Evolutionary conservation across 2,888 invertebrate species (phyloP).

Genomic region (Gastracanthus pulcherrimus): DNA sequence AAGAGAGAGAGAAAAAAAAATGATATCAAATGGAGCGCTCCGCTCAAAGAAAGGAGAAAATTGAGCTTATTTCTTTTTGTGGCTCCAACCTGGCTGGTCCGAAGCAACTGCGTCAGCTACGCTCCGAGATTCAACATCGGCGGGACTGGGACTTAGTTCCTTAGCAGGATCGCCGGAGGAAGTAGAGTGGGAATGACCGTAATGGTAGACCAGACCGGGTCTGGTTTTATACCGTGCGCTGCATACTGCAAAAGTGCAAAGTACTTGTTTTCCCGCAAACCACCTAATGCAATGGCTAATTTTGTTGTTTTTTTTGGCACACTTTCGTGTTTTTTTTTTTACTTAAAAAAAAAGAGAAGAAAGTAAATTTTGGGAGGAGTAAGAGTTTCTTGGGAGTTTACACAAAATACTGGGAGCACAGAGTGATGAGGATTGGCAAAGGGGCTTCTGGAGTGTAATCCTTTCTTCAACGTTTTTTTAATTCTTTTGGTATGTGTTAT

Average conservation of each 20-base stretch:
- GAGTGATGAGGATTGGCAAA: slow-evolving; percentile 17
- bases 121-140: slow-evolving; percentile 77
- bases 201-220: slow-evolving; percentile 97
- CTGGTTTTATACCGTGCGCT: slow-evolving; percentile 97
- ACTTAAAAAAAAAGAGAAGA: slow-evolving; percentile 14
- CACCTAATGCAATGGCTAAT: slow-evolving; percentile 74
- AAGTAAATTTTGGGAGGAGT: slow-evolving; percentile 16
- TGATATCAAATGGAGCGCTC: slow-evolving; percentile 59
- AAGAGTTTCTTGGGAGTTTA: neutral
- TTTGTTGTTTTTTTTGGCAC: slow-evolving; percentile 51
- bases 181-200: slow-evolving; percentile 90
- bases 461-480: too few relatives aligned
- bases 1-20: slow-evolving; percentile 44
- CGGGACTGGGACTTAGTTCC: slow-evolving; percentile 78
- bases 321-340: slow-evolving; percentile 31
- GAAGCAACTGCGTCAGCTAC: slow-evolving; percentile 77
- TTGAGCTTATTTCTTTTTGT: slow-evolving; percentile 79
- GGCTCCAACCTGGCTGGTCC: slow-evolving; percentile 79
- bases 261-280: slow-evolving; percentile 76
- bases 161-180: slow-evolving; percentile 78
- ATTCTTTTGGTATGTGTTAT: too few relatives aligned
- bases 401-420: slow-evolving; percentile 34
- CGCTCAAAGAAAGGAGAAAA: slow-evolving; percentile 75
- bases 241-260: slow-evolving; percentile 87
- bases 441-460: slow-evolving; percentile 4